Conservation (phyloP, 2,797 vertebrate genomes). For the Onychomys leucogaster region DNA sequence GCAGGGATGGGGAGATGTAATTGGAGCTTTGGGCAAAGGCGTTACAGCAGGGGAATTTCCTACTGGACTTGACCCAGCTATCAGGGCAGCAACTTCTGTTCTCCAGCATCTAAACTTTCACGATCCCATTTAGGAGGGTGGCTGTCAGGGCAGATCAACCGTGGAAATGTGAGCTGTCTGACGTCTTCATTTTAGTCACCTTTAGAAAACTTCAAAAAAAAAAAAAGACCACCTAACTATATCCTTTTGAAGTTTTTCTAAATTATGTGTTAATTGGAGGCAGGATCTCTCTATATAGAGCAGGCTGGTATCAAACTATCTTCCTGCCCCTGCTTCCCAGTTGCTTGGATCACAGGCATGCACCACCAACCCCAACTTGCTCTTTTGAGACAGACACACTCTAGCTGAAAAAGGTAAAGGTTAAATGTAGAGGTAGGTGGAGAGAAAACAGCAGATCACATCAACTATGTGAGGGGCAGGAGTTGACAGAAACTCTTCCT, state of each 20-base stretch:
- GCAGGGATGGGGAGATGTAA: slow-evolving; percentile 55
- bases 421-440: not conserved
- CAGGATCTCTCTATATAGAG: not conserved
- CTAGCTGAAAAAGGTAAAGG: slow-evolving; percentile 1
- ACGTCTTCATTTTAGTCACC: slow-evolving; percentile 10
- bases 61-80: not conserved
- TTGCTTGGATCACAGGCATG: not conserved
- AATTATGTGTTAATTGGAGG: not conserved
- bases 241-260: not conserved
- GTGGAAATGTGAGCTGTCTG: not conserved
- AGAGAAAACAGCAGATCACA: not conserved
- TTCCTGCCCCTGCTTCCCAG: too few relatives aligned
- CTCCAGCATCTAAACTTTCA: not conserved
- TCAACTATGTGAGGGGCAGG: not conserved
- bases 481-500: not conserved
- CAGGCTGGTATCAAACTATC: not conserved
- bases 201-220: slow-evolving; percentile 32
- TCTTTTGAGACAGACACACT: not conserved
- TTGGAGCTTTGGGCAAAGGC: slow-evolving; percentile 45
- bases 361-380: not conserved
- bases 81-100: not conserved
- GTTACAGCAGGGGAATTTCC: not conserved
- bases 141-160: not conserved
- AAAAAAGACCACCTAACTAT: not conserved
- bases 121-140: not conserved